Base-by-base conservation (phyloP, 2,888 invertebrate species). In the Eilema depressum region DNA sequence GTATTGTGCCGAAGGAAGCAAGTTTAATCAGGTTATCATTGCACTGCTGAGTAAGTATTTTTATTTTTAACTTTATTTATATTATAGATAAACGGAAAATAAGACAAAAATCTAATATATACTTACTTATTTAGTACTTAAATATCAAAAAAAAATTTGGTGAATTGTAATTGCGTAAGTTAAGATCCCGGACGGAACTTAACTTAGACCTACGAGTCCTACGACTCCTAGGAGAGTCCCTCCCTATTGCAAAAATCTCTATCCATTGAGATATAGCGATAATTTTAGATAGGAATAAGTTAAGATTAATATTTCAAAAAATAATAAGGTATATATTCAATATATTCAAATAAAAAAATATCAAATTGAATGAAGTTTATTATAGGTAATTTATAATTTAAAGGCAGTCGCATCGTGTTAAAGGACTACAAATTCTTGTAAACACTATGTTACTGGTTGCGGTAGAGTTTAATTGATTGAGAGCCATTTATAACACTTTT, bases 1-100 rank as follows among this genome's bases (percentile, higher is more conserved):
- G 77, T 95, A 93, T 88, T 94, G 90, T 86, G 88, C 92, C 1
- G 92, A 95, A 78, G 95, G 95, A 66, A 94, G 95, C 82, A 94
- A 92, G 81, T 82, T 94, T 28, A 90, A 95, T 75, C 95, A 95
- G 86, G 81, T 92, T 62, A 66, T 94, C 33, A 85, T 94, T 66
- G 89, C 95, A 5, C 63, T 85, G 75, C 86, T 95, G 72, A 92
- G 95, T 95, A 81, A 94, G 95, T 91, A 61, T 61, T n/a, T n/a
- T 4, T 25, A 30, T 10, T 8, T 26, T 53, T 28, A 11, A 28
- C n/a, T 53, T 10, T 11, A n/a, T 47, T 47, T 63, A 41, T 47
- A 20, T 12, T 47, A 20, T 25, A 3, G 17, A 10, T 7, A 41
- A n/a, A 26, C 10, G 10, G 3, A 53, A 25, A 26, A 56, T 17